These are phyloP conservation scores for Corapipo altera DNA, from an alignment of 2,113 vertebrate genomes.

Conservation along the genomic window DNA sequence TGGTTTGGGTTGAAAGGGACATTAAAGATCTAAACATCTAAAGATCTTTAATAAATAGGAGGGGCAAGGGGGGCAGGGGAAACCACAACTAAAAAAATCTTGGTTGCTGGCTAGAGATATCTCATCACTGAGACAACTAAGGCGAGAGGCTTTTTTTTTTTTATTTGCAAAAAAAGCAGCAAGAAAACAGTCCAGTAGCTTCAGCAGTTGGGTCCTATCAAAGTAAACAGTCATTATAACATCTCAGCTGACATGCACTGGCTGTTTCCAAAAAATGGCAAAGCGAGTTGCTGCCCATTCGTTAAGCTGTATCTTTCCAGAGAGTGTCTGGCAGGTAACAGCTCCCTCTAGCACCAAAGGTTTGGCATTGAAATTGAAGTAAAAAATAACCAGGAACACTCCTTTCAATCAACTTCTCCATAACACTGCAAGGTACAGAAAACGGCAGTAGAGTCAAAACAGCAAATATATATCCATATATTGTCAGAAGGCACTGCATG, in stretches of 20 bases:
- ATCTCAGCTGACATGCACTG: not conserved
- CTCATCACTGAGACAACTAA: not conserved
- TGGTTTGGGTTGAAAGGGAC: not conserved
- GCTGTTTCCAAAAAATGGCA: not conserved
- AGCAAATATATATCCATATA: not conserved
- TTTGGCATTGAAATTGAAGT: not conserved
- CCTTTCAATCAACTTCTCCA: not conserved
- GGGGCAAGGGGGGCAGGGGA: not conserved
- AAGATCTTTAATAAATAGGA: not conserved
- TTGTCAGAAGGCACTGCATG: not conserved
- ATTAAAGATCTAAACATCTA: not conserved
- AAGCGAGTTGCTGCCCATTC: not conserved
- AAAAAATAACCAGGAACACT: not conserved
- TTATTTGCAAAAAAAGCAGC: not conserved
- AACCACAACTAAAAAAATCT: not conserved
- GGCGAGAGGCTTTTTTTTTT: not conserved
- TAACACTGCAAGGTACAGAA: not conserved
- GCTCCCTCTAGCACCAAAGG: conserved; percentile 53
- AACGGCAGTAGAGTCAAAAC: not conserved
- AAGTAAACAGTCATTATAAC: not conserved
- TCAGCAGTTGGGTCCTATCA: not conserved
- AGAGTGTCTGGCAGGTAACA: not conserved
- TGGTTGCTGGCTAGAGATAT: not conserved
- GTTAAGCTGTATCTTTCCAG: not conserved
- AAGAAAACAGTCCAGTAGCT: not conserved